A percentile compares a stretch with the other conserved stretches of the same genome.
These are phyloP conservation scores for Gastrophryne carolinensis DNA, from an alignment of 2,797 vertebrate species.

Conservation along the genomic window DNA sequence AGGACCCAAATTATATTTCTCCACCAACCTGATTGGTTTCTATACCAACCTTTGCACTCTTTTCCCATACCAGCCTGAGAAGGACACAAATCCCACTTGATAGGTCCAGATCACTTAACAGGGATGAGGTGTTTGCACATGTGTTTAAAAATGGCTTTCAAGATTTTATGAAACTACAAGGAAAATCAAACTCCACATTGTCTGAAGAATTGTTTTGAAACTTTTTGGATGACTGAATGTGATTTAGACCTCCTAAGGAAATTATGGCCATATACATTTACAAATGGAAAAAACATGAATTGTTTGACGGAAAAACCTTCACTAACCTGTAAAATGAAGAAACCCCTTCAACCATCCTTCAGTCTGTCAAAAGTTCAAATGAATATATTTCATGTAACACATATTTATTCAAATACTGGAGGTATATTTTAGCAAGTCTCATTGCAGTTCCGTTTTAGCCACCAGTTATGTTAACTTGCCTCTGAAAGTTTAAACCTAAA, in stretches of 20 bases:
- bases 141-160: neutral
- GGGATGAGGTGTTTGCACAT: neutral
- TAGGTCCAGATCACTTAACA: neutral
- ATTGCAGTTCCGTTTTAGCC: no score
- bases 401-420: neutral
- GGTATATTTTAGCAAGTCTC: neutral
- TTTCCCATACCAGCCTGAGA: neutral
- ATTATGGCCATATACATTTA: no score
- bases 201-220: neutral
- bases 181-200: neutral
- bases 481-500: no score
- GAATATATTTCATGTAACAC: no score
- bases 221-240: neutral
- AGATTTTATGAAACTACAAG: neutral
- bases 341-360: no score
- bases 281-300: no score
- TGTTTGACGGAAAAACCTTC: neutral
- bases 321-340: neutral
- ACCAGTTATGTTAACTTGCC: no score
- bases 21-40: constrained; percentile 17
- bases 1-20: constrained; percentile 1
- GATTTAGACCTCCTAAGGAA: no score
- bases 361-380: no score
- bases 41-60: neutral
- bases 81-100: neutral